phyloP scores from a whole-genome alignment of 64 coral and sea anemone species.

The Trachythela sp. region DNA sequence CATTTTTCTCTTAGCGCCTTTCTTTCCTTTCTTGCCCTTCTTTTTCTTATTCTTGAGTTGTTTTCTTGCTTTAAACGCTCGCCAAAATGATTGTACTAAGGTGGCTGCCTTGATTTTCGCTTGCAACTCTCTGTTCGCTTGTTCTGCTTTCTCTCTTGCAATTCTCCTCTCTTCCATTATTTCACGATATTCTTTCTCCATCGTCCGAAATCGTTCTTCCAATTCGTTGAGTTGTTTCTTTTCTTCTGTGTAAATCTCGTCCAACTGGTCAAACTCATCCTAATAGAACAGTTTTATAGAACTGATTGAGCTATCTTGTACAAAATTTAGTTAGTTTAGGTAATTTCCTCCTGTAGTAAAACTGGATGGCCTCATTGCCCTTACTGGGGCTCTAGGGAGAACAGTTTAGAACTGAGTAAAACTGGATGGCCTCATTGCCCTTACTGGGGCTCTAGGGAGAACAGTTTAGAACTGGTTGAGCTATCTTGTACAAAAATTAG shows the following conservation, averaged over 20 bases:
- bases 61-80: conserved; percentile 88
- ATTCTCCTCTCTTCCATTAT: conserved; percentile 83
- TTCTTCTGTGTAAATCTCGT: conserved; percentile 86
- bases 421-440: no score
- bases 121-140: conserved; percentile 74
- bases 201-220: conserved; percentile 82
- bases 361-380: no score
- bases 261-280: conserved; percentile 95
- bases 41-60: conserved; percentile 79
- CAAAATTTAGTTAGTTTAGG: no score
- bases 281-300: conserved; percentile 15
- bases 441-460: no score
- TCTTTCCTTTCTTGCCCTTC: conserved; percentile 66
- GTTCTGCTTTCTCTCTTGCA: conserved; percentile 90
- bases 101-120: conserved; percentile 84
- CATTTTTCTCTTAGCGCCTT: no score
- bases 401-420: not conserved
- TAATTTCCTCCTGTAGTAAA: no score
- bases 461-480: not conserved
- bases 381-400: no score
- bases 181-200: conserved; percentile 76
- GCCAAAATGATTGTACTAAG: conserved; percentile 85
- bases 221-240: conserved; percentile 89
- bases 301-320: not conserved
- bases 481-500: no score